Evolutionary conservation across 2,797 vertebrate species (phyloP), one percentile per base, ranked within the genome.

Genomic region (Bradypus variegatus): DNA sequence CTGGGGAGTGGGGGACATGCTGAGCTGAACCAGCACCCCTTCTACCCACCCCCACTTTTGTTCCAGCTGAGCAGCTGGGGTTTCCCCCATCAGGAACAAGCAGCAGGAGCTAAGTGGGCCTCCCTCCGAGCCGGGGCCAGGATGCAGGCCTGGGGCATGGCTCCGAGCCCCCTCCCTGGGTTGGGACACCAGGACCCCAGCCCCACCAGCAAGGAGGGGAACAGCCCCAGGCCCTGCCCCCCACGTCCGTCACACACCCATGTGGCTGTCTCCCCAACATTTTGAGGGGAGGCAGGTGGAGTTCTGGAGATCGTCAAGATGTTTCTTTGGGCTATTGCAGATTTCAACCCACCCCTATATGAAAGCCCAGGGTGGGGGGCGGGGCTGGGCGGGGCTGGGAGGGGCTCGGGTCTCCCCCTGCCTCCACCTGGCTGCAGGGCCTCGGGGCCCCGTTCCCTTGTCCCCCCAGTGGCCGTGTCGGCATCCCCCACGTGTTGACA

Each of bases 1-100:
- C 7, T 16, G 45, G 65, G 4, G 16, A 5, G 0, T 0, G 0
- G 38, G 77, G 84, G n/a, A 21, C 2, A 3, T 0, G 2, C 65
- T 5, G 53, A 31, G 33, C 75, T 31, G 48, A 55, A n/a, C 80
- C 36, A 36, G 55, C 18, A 0, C 4, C 3, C 18, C n/a, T 15
- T 21, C 21, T 19, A 19, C 18, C 53, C 50, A 5, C 25, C 13
- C 15, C 1, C 16, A 11, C 19, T 21, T 23, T 21, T 21, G 58
- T 50, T 50, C 50, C 50, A 8, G 2, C 19, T 8, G 58, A 19
- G 55, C 55, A 19, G 50, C 50, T 50, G 50, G 50, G 50, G 50
- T 50, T 4, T 50, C 14, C 50, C 50, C 50, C 10, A 9, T 50
- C 18, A 16, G 55, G 55, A 58, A 23, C 58, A 23, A 23, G 58